These are phyloP conservation scores for Rhagoletis zephyria DNA, from an alignment of 1,140 invertebrate species.

Conservation along the genomic window DNA sequence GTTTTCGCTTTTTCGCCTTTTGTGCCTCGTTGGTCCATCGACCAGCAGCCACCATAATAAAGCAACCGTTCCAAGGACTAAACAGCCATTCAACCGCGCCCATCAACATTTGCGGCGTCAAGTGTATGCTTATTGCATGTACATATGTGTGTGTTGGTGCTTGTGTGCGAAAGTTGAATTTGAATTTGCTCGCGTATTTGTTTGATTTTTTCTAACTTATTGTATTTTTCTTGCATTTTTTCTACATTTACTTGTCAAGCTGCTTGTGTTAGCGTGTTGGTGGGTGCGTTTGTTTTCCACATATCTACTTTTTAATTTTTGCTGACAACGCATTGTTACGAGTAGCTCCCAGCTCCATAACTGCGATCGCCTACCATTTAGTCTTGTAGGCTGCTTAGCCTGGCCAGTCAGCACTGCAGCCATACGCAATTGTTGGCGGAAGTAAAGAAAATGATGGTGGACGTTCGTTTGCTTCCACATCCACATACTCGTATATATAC, in stretches of 20 bases:
- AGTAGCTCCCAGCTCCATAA: neutral
- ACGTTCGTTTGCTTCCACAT: neutral
- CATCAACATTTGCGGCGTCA: neutral
- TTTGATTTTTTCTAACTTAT: constrained; percentile 23
- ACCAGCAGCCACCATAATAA: constrained; percentile 25
- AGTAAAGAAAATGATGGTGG: neutral
- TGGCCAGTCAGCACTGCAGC: neutral
- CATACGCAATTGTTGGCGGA: neutral
- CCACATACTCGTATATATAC: neutral
- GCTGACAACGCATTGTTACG: constrained; percentile 24
- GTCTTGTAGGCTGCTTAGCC: neutral
- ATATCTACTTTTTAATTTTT: constrained; percentile 44
- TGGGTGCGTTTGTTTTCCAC: neutral
- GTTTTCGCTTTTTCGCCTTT: neutral
- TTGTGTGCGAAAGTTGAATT: neutral
- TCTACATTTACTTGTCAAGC: neutral
- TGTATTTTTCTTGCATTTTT: constrained; percentile 4
- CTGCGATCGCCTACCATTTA: neutral
- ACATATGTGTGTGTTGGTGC: neutral
- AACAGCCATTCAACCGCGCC: constrained; percentile 34
- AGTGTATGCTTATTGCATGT: neutral
- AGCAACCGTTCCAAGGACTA: constrained; percentile 1
- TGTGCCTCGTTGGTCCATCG: neutral
- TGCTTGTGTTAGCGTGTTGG: neutral
- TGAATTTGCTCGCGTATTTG: neutral